Conservation (phyloP, 1,140 invertebrate genomes). For the Atta texana region DNA sequence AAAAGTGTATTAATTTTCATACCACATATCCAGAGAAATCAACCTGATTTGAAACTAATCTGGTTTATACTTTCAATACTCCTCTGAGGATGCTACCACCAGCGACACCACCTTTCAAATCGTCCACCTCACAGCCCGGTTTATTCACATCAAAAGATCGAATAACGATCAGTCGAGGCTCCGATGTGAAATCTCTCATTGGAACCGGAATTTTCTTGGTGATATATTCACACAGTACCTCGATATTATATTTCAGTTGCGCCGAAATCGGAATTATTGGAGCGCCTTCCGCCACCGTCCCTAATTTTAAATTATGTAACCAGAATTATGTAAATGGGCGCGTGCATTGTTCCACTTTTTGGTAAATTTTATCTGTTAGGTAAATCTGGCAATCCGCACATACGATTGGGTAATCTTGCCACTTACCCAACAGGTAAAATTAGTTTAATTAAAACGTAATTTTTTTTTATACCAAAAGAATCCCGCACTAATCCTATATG, state of each 20-base stretch:
- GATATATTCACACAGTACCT: conserved; percentile 95
- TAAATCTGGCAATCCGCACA: too few relatives aligned
- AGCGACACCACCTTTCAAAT: conserved; percentile 99
- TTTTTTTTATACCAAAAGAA: too few relatives aligned
- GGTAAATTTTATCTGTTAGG: too few relatives aligned
- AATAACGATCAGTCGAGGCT: conserved; percentile 99
- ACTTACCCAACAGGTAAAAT: too few relatives aligned
- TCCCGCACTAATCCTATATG: too few relatives aligned
- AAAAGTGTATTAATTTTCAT: not conserved
- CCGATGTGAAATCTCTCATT: conserved; percentile 96
- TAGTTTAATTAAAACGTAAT: too few relatives aligned
- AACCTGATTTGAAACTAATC: not conserved
- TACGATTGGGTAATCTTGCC: too few relatives aligned
- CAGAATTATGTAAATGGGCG: not conserved
- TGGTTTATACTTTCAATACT: conserved; percentile 92
- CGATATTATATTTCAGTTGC: conserved; percentile 99
- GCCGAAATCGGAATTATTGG: conserved; percentile 99
- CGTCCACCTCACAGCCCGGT: conserved; percentile 99
- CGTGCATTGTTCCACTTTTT: too few relatives aligned
- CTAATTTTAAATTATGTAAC: conserved; percentile 79
- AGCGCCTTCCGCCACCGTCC: conserved; percentile 99
- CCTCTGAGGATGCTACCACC: conserved; percentile 99
- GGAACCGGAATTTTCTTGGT: conserved; percentile 99
- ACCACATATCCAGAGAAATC: not conserved
- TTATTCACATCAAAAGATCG: conserved; percentile 99